Conservation (phyloP, 2,113 vertebrate species). For the Thryonomys swinderianus region DNA sequence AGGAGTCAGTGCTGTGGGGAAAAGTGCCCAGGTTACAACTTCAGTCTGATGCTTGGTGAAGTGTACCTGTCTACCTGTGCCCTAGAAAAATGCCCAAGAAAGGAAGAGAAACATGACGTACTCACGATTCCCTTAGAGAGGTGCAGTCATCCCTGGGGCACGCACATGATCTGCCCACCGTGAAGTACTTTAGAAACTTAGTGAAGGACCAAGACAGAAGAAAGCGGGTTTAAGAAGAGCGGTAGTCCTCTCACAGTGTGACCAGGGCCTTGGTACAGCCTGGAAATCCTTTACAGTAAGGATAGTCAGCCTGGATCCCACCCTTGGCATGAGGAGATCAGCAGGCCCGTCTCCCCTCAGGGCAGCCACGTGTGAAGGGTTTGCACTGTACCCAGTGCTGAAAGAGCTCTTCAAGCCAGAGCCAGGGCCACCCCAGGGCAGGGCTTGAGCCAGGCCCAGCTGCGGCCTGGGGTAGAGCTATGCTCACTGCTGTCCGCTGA, state of each 20-base stretch:
- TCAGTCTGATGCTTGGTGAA: conserved; percentile 77
- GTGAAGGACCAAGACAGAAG: neutral
- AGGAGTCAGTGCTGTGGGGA: conserved; percentile 43
- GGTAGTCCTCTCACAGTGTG: neutral
- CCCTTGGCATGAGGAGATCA: neutral
- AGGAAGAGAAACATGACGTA: conserved; percentile 6
- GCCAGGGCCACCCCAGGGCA: no score
- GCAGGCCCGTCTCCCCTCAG: neutral
- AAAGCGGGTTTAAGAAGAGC: neutral
- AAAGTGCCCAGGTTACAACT: conserved; percentile 61
- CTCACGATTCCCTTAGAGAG: no score
- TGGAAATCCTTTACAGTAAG: neutral
- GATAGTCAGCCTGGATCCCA: neutral
- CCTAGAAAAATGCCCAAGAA: conserved; percentile 51
- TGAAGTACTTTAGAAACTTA: neutral
- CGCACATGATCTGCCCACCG: neutral
- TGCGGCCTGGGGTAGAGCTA: neutral
- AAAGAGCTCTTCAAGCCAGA: neutral
- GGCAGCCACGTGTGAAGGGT: no score
- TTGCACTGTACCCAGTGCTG: neutral
- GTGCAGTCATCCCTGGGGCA: neutral
- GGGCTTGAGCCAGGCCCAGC: no score
- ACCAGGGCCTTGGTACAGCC: neutral
- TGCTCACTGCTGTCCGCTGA: neutral
- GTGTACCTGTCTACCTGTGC: conserved; percentile 53